phyloP scores from a whole-genome alignment of 2,888 invertebrate species.

The Ashinkailepas kermadecensis region DNA sequence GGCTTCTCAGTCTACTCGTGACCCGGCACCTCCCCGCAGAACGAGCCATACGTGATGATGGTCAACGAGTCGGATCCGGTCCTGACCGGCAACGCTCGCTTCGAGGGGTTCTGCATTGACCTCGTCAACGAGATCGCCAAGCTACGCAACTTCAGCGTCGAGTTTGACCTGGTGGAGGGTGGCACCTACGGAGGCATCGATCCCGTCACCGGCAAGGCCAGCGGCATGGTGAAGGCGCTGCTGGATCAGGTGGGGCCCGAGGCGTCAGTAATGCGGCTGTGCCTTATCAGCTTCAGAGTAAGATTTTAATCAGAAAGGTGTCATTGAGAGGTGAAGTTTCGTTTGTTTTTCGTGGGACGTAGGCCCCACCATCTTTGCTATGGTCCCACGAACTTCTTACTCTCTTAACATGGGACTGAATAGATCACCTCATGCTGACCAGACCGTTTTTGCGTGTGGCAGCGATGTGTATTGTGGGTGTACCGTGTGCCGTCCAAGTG shows the following conservation, averaged over 20 bases:
- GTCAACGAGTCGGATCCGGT: slow-evolving; percentile 55
- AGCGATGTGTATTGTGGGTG: too few species aligned
- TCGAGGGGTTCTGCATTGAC: slow-evolving; percentile 46
- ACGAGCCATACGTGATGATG: slow-evolving; percentile 79
- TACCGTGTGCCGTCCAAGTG: too few species aligned
- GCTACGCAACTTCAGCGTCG: slow-evolving; percentile 44
- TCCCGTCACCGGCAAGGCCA: slow-evolving; percentile 34
- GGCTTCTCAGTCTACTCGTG: background rate
- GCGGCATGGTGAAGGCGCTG: slow-evolving; percentile 36
- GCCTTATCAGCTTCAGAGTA: too few species aligned
- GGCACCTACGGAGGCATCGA: slow-evolving; percentile 34
- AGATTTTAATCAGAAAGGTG: too few species aligned
- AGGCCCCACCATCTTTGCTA: too few species aligned
- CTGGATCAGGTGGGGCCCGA: slow-evolving; percentile 33
- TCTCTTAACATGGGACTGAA: too few species aligned
- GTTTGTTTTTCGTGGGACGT: too few species aligned
- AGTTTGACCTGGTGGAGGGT: slow-evolving; percentile 43
- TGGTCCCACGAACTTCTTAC: too few species aligned
- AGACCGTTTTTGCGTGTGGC: too few species aligned
- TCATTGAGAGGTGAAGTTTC: too few species aligned
- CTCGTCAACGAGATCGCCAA: slow-evolving; percentile 44
- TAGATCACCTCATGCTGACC: too few species aligned
- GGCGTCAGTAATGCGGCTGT: too few species aligned
- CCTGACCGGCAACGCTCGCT: slow-evolving; percentile 41
- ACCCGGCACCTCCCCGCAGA: slow-evolving; percentile 49